A percentile compares a stretch with the other conserved stretches of the same genome.
Evolutionary conservation across 1,140 invertebrate species (phyloP).

Genomic region (Micrasema longulum): DNA sequence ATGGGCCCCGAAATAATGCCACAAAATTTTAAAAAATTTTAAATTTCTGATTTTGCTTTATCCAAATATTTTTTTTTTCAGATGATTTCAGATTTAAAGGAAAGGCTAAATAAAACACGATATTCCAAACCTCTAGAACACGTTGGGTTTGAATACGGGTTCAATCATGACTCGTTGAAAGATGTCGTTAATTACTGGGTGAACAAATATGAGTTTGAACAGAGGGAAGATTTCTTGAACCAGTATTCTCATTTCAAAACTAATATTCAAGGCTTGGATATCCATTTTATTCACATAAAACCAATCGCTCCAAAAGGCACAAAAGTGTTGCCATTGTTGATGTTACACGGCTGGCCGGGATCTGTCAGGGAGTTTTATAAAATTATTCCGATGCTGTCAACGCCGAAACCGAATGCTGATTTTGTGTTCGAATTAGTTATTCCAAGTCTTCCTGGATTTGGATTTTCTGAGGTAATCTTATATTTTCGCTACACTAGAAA

Average conservation of each 20-base stretch:
- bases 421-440: conserved; percentile 85
- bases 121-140: conserved; percentile 48
- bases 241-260: conserved; percentile 79
- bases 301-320: conserved; percentile 66
- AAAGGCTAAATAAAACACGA: conserved; percentile 29
- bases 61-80: too few relatives aligned
- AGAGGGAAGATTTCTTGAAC: conserved; percentile 77
- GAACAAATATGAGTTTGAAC: conserved; percentile 77
- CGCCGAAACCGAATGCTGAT: conserved; percentile 66
- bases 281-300: conserved; percentile 76
- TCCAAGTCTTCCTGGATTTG: conserved; percentile 82
- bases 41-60: too few relatives aligned
- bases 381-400: conserved; percentile 78
- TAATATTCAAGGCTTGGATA: conserved; percentile 75
- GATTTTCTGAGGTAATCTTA: conserved; percentile 72
- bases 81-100: conserved; percentile 44
- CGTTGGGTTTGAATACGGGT: conserved; percentile 70
- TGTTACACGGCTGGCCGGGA: conserved; percentile 89
- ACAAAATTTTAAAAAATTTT: too few relatives aligned
- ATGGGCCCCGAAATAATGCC: too few relatives aligned
- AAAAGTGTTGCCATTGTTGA: conserved; percentile 75
- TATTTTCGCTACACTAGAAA: too few relatives aligned
- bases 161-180: conserved; percentile 73
- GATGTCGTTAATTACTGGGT: conserved; percentile 78
- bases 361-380: conserved; percentile 84